These are phyloP conservation scores for Drosophila takahashii DNA, from an alignment of 1,140 invertebrate genomes.

Conservation along the genomic window DNA sequence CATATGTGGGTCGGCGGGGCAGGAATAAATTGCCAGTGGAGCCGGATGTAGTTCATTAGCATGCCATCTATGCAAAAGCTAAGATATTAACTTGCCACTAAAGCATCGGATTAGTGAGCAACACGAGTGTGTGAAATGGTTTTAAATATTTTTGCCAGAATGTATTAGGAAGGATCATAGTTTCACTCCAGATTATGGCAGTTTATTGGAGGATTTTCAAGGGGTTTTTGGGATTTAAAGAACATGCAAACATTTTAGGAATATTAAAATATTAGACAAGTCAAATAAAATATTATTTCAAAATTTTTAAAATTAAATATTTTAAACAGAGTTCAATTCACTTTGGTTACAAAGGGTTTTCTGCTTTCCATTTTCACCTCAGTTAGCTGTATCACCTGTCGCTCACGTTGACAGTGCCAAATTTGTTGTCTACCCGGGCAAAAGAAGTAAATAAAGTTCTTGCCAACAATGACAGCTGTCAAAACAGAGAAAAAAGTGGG, in stretches of 20 bases:
- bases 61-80: slow-evolving; percentile 47
- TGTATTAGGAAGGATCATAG: neutral
- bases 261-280: too few relatives aligned
- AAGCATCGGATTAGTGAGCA: slow-evolving; percentile 27
- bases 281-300: too few relatives aligned
- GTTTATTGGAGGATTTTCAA: neutral
- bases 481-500: slow-evolving; percentile 23
- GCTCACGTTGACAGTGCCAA: slow-evolving; percentile 48
- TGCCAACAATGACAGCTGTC: slow-evolving; percentile 64
- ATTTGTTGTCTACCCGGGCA: slow-evolving; percentile 43
- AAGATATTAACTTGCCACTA: slow-evolving; percentile 39
- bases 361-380: neutral
- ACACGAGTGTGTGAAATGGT: slow-evolving; percentile 12
- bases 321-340: too few relatives aligned
- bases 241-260: too few relatives aligned
- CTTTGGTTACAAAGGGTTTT: neutral
- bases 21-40: slow-evolving; percentile 53
- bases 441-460: slow-evolving; percentile 60
- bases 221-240: too few relatives aligned
- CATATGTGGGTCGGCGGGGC: slow-evolving; percentile 33
- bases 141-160: slow-evolving; percentile 19
- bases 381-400: slow-evolving; percentile 31
- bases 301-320: too few relatives aligned
- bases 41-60: slow-evolving; percentile 58
- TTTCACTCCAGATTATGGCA: neutral